phyloP scores from a whole-genome alignment of 1,140 invertebrate species.

The Neodiprion virginianus region DNA sequence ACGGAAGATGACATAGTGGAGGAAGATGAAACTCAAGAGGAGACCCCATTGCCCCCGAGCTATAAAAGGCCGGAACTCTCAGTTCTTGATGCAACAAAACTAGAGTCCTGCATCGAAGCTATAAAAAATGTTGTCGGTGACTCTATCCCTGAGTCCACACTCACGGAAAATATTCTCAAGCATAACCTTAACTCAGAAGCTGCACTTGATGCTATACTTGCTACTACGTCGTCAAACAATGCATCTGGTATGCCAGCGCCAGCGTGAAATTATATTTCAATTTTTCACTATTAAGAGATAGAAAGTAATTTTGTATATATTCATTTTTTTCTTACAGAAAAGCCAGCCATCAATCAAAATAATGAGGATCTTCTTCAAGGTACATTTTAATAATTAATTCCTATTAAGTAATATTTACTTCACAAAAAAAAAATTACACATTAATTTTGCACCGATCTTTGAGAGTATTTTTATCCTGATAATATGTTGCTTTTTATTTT shows the following conservation, averaged over 20 bases:
- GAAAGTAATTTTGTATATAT: neutral
- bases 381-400: neutral
- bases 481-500: no score
- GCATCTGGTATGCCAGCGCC: slow-evolving; percentile 28
- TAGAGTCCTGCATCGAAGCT: slow-evolving; percentile 85
- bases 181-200: slow-evolving; percentile 76
- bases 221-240: slow-evolving; percentile 45
- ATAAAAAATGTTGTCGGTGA: slow-evolving; percentile 84
- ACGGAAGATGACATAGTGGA: slow-evolving; percentile 78
- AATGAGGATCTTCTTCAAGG: neutral
- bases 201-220: slow-evolving; percentile 76
- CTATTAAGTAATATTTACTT: neutral
- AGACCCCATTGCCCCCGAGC: slow-evolving; percentile 48
- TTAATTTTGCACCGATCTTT: neutral
- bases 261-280: neutral
- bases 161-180: slow-evolving; percentile 71
- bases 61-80: slow-evolving; percentile 63
- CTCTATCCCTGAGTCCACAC: slow-evolving; percentile 70
- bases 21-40: slow-evolving; percentile 67
- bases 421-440: neutral
- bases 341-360: neutral
- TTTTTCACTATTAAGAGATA: neutral
- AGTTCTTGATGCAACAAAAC: slow-evolving; percentile 73
- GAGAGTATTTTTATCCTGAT: no score
- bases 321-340: neutral